Evolutionary conservation across 2,888 invertebrate species (phyloP).

Genomic region (Phytoseiulus persimilis): DNA sequence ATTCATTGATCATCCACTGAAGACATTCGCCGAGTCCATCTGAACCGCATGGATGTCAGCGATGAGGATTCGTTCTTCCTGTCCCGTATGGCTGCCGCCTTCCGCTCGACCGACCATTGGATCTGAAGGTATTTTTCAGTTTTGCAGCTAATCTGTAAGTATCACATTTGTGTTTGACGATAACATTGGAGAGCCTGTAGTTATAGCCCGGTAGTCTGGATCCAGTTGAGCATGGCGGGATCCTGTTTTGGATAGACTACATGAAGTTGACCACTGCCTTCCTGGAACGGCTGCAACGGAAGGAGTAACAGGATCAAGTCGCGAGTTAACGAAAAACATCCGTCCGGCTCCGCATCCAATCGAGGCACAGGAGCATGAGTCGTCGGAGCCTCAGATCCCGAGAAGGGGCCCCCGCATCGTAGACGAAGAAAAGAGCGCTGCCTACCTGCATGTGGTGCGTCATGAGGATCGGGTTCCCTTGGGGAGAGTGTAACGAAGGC

Average conservation of each 20-base stretch:
- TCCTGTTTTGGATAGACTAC: slow-evolving; percentile 36
- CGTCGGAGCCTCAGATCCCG: too few relatives aligned
- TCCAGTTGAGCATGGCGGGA: slow-evolving; percentile 37
- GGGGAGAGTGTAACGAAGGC: not conserved
- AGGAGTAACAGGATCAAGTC: not conserved
- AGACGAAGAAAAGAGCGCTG: not conserved
- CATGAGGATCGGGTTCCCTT: not conserved
- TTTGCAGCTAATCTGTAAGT: not conserved
- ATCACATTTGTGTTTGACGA: not conserved
- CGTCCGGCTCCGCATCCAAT: not conserved
- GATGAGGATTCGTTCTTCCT: not conserved
- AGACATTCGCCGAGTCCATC: not conserved
- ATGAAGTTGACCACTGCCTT: slow-evolving; percentile 23
- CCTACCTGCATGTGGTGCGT: slow-evolving; percentile 5
- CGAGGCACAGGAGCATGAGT: too few relatives aligned
- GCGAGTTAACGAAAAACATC: too few relatives aligned
- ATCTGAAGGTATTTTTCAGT: not conserved
- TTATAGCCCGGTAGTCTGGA: slow-evolving; percentile 37
- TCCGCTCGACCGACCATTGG: not conserved
- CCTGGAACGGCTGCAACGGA: slow-evolving; percentile 15
- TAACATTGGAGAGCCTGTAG: not conserved
- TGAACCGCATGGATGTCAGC: not conserved
- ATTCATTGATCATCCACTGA: not conserved
- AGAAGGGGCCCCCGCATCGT: too few relatives aligned
- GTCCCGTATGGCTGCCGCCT: not conserved